phyloP scores from a whole-genome alignment of 2,888 invertebrate genomes.

The Leptarthrus brevirostris region DNA sequence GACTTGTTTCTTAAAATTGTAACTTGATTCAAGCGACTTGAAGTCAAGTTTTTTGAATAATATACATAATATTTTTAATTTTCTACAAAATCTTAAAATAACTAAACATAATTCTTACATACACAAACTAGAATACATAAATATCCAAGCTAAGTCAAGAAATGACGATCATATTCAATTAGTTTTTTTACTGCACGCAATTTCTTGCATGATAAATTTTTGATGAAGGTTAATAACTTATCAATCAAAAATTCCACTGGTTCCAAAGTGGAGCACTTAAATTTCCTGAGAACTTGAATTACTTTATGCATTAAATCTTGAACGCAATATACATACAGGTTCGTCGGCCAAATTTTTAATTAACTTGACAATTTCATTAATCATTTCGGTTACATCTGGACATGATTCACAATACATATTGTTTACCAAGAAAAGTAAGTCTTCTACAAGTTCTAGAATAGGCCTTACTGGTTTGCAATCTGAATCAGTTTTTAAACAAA shows the following conservation, averaged over 20 bases:
- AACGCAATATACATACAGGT: background rate
- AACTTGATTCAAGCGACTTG: too few species aligned
- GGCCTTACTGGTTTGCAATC: background rate
- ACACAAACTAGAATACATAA: too few species aligned
- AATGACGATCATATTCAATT: too few species aligned
- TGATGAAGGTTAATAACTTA: slow-evolving; percentile 4
- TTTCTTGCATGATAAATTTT: slow-evolving; percentile 6
- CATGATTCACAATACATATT: slow-evolving; percentile 17
- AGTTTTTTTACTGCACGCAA: background rate
- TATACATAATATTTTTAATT: too few species aligned
- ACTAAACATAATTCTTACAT: too few species aligned
- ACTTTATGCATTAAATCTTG: background rate
- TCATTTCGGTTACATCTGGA: background rate
- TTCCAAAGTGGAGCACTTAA: background rate
- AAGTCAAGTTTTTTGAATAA: too few species aligned
- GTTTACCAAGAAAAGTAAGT: slow-evolving; percentile 12
- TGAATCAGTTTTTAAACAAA: background rate
- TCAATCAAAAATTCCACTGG: background rate
- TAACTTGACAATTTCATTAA: background rate
- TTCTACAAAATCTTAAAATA: too few species aligned
- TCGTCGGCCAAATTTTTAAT: background rate
- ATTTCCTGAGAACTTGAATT: background rate
- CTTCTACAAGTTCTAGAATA: background rate
- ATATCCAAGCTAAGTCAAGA: too few species aligned
- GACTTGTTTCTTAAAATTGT: too few species aligned